Evolutionary conservation across 2,888 invertebrate genomes (phyloP).

Genomic region (Dioctria linearis): DNA sequence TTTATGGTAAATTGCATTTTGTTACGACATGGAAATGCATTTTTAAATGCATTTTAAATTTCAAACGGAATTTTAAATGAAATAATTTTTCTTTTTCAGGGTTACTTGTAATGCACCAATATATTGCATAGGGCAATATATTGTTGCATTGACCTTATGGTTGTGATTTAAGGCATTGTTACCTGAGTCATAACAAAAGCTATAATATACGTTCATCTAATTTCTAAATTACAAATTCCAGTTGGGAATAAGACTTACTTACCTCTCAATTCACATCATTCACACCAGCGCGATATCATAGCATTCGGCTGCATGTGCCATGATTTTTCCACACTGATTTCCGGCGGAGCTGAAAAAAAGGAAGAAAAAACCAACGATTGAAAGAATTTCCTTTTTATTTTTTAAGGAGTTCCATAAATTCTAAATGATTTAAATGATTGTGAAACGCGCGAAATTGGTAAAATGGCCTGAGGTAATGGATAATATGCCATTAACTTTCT

Average conservation of each 20-base stretch:
- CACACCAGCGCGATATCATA: slow-evolving; percentile 77
- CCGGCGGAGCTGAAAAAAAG: slow-evolving; percentile 74
- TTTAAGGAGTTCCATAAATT: slow-evolving; percentile 22
- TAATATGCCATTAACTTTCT: slow-evolving; percentile 30
- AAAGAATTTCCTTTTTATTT: background rate
- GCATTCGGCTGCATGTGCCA: slow-evolving; percentile 78
- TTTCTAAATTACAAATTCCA: background rate
- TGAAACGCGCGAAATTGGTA: background rate
- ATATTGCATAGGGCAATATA: too few species aligned
- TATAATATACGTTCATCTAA: slow-evolving; percentile 9
- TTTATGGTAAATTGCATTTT: too few species aligned
- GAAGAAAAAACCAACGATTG: background rate
- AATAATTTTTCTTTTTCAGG: too few species aligned
- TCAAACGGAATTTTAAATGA: too few species aligned
- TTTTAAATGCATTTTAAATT: too few species aligned
- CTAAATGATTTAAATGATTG: slow-evolving; percentile 27
- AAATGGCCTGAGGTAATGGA: slow-evolving; percentile 5
- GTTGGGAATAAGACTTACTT: slow-evolving; percentile 58
- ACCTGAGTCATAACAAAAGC: too few species aligned
- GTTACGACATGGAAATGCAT: too few species aligned
- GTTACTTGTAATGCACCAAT: too few species aligned
- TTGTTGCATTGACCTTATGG: too few species aligned
- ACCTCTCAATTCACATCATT: slow-evolving; percentile 74
- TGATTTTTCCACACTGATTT: slow-evolving; percentile 75
- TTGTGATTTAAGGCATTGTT: too few species aligned